These are phyloP conservation scores for Erebia palarica DNA, from an alignment of 2,888 invertebrate species.

Conservation along the genomic window DNA sequence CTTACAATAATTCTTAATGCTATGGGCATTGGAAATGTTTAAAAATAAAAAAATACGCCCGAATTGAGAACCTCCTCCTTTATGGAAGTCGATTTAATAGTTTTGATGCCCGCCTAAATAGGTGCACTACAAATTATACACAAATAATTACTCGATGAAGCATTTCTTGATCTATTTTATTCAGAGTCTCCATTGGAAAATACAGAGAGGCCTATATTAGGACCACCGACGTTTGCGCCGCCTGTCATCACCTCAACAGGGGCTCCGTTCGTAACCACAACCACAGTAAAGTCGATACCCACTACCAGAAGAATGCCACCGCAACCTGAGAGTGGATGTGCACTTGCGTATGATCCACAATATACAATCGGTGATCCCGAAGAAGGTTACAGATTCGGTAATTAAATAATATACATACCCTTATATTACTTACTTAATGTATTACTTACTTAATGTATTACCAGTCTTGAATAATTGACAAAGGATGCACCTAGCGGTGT, in stretches of 20 bases:
- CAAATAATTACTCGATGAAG: too few species aligned
- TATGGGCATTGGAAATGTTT: too few species aligned
- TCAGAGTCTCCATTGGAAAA: slow-evolving; percentile 10
- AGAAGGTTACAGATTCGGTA: slow-evolving; percentile 85
- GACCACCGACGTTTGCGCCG: slow-evolving; percentile 38
- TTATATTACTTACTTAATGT: neutral
- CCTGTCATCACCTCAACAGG: slow-evolving; percentile 39
- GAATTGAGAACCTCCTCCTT: too few species aligned
- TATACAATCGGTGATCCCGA: slow-evolving; percentile 76
- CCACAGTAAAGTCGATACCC: slow-evolving; percentile 40
- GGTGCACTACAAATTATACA: too few species aligned
- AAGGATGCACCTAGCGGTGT: too few species aligned
- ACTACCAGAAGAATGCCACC: slow-evolving; percentile 61
- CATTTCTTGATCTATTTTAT: neutral
- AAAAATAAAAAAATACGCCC: too few species aligned
- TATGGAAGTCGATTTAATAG: too few species aligned
- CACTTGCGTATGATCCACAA: slow-evolving; percentile 74
- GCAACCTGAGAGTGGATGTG: slow-evolving; percentile 72
- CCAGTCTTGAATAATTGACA: too few species aligned
- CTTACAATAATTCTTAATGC: too few species aligned
- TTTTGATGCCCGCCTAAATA: too few species aligned
- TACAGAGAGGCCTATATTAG: slow-evolving; percentile 24
- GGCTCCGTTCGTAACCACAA: slow-evolving; percentile 32
- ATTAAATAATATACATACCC: slow-evolving; percentile 43
- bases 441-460: too few species aligned